Conservation (phyloP, 2,797 vertebrate species). For the Squalus acanthias region DNA sequence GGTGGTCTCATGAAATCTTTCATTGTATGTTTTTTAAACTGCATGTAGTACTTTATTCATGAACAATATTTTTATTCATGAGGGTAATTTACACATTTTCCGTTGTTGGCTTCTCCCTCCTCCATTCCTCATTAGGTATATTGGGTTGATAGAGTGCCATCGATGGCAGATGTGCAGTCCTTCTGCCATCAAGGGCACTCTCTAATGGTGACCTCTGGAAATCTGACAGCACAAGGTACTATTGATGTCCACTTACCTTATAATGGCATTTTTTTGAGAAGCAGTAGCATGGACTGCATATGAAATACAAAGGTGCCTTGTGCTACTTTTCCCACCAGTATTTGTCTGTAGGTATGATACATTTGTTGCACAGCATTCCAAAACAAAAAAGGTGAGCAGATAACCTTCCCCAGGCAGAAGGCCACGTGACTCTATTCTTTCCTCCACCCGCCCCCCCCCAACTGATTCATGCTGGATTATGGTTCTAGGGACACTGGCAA, state of each 20-base stretch:
- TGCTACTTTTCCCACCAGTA: no score
- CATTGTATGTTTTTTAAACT: neutral
- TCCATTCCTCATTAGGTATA: neutral
- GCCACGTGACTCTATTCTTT: neutral
- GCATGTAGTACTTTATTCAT: constrained; percentile 1
- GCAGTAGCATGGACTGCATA: neutral
- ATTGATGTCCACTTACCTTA: neutral
- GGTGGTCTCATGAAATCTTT: neutral
- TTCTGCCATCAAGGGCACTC: neutral
- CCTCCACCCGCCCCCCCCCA: no score
- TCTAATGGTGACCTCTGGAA: neutral
- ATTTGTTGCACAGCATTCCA: neutral
- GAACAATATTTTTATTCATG: neutral
- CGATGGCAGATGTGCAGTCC: neutral
- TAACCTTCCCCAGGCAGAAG: neutral
- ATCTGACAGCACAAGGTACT: neutral
- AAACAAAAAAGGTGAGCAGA: neutral
- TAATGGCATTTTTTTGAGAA: neutral
- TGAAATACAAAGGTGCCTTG: neutral
- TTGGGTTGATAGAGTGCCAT: neutral
- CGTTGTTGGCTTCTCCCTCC: no score
- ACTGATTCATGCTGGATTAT: neutral
- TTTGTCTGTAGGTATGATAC: neutral
- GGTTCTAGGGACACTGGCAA: neutral
- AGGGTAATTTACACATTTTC: neutral